Percentiles rank a stretch among this genome's conserved stretches.
Evolutionary conservation across 2,113 vertebrate genomes (phyloP).

Genomic region (Ceratotherium simum): DNA sequence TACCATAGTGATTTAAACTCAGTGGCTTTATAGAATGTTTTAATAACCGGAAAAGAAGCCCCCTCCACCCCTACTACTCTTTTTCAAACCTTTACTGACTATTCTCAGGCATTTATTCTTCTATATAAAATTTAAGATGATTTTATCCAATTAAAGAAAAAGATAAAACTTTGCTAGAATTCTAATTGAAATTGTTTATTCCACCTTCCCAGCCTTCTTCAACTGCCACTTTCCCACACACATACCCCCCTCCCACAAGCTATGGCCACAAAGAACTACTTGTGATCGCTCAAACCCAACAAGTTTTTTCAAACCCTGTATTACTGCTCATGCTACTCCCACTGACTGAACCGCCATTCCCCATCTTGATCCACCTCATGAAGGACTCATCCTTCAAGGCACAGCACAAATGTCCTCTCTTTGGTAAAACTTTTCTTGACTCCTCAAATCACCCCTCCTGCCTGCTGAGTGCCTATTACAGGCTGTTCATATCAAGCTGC

Average conservation of each 20-base stretch:
- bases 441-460: background rate
- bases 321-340: background rate
- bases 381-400: background rate
- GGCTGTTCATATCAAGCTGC: background rate
- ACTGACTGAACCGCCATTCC: background rate
- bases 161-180: background rate
- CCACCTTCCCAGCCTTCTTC: background rate
- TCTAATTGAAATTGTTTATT: conserved; percentile 28
- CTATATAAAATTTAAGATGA: conserved; percentile 15
- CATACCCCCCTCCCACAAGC: background rate
- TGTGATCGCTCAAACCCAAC: background rate
- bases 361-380: background rate
- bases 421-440: conserved; percentile 25
- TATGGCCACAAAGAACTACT: background rate
- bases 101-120: background rate
- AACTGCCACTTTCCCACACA: background rate
- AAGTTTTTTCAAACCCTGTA: background rate
- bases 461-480: background rate
- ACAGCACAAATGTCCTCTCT: background rate
- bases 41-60: conserved; percentile 35
- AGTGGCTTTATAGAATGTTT: conserved; percentile 20
- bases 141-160: background rate
- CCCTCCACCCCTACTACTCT: background rate
- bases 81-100: conserved; percentile 23
- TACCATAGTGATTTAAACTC: conserved; percentile 8